phyloP scores from a whole-genome alignment of 1,140 invertebrate species.

The Drosophila murphyi region DNA sequence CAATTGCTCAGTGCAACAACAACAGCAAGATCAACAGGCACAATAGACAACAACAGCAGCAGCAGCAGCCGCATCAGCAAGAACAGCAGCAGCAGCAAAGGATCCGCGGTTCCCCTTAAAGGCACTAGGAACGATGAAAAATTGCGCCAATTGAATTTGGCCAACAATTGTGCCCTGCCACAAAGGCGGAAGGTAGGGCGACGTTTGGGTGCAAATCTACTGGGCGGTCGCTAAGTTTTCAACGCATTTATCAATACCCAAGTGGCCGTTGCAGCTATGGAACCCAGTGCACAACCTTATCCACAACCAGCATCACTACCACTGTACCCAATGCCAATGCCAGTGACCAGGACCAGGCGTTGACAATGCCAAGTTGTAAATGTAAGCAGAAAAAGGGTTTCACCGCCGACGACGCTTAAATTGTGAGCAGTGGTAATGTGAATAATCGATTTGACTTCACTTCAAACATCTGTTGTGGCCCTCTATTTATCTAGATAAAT shows the following conservation, averaged over 20 bases:
- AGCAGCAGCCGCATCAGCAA: constrained; percentile 31
- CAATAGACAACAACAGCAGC: constrained; percentile 61
- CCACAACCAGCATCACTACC: neutral
- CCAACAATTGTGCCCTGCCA: constrained; percentile 70
- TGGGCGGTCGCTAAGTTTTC: constrained; percentile 81
- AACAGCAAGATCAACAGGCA: constrained; percentile 44
- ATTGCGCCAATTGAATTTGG: constrained; percentile 82
- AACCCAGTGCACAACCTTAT: constrained; percentile 7
- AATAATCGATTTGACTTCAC: constrained; percentile 45
- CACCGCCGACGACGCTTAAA: constrained; percentile 32
- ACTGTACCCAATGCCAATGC: neutral
- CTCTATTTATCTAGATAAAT: constrained; percentile 25
- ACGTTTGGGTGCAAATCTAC: constrained; percentile 67
- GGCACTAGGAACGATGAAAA: constrained; percentile 70
- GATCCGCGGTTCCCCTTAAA: constrained; percentile 68
- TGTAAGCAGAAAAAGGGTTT: constrained; percentile 27
- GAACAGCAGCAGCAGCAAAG: constrained; percentile 41
- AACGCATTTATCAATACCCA: constrained; percentile 82
- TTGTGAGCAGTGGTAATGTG: constrained; percentile 27
- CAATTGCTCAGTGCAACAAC: constrained; percentile 45
- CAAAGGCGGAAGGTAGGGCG: constrained; percentile 40
- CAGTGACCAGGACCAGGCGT: constrained; percentile 48
- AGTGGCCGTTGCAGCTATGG: constrained; percentile 49
- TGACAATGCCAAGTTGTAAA: constrained; percentile 62
- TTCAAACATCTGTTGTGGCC: constrained; percentile 16